Conservation (phyloP, 2,888 invertebrate genomes). For the Drosophila barbarae region DNA sequence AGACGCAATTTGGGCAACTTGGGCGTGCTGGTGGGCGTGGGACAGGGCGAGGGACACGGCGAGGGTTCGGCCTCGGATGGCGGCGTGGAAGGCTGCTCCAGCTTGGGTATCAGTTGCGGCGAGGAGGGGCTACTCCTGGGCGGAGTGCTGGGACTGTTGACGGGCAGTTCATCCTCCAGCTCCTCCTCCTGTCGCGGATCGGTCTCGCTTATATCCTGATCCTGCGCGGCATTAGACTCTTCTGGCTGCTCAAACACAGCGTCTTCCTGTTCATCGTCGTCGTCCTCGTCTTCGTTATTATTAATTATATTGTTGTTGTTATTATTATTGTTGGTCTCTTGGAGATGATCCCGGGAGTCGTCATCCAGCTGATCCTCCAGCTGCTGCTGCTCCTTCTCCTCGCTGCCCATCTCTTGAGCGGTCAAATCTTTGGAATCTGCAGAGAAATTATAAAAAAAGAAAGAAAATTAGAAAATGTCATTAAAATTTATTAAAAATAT, state of each 20-base stretch:
- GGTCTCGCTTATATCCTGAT: constrained; percentile 28
- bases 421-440: constrained; percentile 79
- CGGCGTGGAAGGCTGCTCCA: constrained; percentile 57
- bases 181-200: constrained; percentile 10
- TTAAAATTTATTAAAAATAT: background rate
- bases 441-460: constrained; percentile 25
- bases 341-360: constrained; percentile 45
- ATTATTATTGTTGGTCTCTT: constrained; percentile 37
- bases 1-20: constrained; percentile 85
- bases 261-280: constrained; percentile 34
- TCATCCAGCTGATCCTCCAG: constrained; percentile 50
- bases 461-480: background rate
- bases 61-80: constrained; percentile 54
- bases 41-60: constrained; percentile 53
- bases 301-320: constrained; percentile 33
- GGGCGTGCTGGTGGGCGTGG: constrained; percentile 35
- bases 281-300: constrained; percentile 27
- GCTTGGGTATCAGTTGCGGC: constrained; percentile 51
- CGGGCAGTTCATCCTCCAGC: constrained; percentile 8
- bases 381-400: constrained; percentile 56
- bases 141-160: constrained; percentile 51
- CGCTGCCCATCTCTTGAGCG: constrained; percentile 72
- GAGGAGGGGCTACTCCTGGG: constrained; percentile 33
- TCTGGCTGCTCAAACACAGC: constrained; percentile 30
- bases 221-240: constrained; percentile 16